phyloP scores from a whole-genome alignment of 2,888 invertebrate species.

The Scelioninae gen. 1 region DNA sequence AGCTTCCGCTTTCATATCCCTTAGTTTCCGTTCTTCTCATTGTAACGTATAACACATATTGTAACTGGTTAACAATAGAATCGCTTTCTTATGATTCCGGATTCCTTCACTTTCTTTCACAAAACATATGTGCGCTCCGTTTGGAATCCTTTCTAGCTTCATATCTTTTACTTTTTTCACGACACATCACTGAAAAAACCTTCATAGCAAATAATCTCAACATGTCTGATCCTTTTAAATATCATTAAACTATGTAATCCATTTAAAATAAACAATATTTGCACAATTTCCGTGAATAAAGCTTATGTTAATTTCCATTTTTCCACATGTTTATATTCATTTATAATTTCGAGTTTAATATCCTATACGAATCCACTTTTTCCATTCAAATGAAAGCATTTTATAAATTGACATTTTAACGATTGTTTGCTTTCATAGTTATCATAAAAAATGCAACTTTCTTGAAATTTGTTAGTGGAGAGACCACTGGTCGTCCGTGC shows the following conservation, averaged over 20 bases:
- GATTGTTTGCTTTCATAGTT: constrained; percentile 19
- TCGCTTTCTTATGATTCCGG: constrained; percentile 5
- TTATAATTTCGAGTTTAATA: not conserved
- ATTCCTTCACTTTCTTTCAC: constrained; percentile 8
- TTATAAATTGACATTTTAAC: constrained; percentile 29
- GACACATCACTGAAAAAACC: no score
- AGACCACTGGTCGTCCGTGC: constrained; percentile 66
- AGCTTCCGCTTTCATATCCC: not conserved
- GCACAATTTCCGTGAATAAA: no score
- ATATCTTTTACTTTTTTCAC: not conserved
- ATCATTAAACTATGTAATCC: no score
- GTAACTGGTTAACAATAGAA: not conserved
- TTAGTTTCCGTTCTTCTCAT: not conserved
- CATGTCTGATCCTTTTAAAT: no score
- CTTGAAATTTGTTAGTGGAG: constrained; percentile 30
- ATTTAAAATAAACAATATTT: no score
- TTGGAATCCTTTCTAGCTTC: not conserved
- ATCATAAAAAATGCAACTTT: constrained; percentile 31
- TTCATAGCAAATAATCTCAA: no score
- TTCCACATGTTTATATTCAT: not conserved
- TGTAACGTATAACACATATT: not conserved
- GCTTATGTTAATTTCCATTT: no score
- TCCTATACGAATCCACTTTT: not conserved
- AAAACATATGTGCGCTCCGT: constrained; percentile 4
- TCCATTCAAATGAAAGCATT: constrained; percentile 2